phyloP scores from a whole-genome alignment of 1,140 invertebrate genomes.

The Conopomorpha cramerella region DNA sequence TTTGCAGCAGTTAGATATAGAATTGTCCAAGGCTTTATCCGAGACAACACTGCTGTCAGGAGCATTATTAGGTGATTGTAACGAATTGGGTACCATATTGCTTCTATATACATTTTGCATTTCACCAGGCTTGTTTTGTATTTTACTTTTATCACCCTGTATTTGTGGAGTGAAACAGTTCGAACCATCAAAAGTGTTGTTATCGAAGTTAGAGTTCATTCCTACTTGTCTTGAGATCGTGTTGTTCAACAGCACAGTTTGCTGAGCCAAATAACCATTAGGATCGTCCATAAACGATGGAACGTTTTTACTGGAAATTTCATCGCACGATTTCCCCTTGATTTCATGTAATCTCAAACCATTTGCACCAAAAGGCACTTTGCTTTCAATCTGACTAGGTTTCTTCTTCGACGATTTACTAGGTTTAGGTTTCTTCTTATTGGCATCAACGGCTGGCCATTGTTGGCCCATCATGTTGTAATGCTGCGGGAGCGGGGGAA shows the following conservation, averaged over 20 bases:
- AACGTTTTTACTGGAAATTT: slow-evolving; percentile 26
- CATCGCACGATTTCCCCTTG: slow-evolving; percentile 30
- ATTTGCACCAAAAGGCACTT: slow-evolving; percentile 26
- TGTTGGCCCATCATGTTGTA: slow-evolving; percentile 62
- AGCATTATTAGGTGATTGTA: slow-evolving; percentile 46
- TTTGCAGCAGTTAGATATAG: slow-evolving; percentile 31
- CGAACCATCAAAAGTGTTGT: slow-evolving; percentile 27
- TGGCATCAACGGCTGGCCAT: slow-evolving; percentile 60
- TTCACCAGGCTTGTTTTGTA: slow-evolving; percentile 19
- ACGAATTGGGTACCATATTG: slow-evolving; percentile 33
- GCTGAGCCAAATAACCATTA: slow-evolving; percentile 84
- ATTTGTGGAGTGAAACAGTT: slow-evolving; percentile 17
- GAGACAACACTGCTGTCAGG: slow-evolving; percentile 61
- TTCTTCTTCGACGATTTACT: slow-evolving; percentile 64
- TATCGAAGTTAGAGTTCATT: slow-evolving; percentile 31
- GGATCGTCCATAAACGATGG: slow-evolving; percentile 84
- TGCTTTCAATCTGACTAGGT: slow-evolving; percentile 49
- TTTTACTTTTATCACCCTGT: slow-evolving; percentile 23
- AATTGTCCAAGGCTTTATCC: slow-evolving; percentile 35
- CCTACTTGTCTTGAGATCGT: slow-evolving; percentile 79
- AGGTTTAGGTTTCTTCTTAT: slow-evolving; percentile 66
- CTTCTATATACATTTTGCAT: slow-evolving; percentile 27
- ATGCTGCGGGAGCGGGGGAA: slow-evolving; percentile 75
- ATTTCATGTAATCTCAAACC: slow-evolving; percentile 31
- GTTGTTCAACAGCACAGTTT: slow-evolving; percentile 81